These are phyloP conservation scores for Acanthiza pusilla DNA, from an alignment of 2,797 vertebrate species.

Conservation along the genomic window DNA sequence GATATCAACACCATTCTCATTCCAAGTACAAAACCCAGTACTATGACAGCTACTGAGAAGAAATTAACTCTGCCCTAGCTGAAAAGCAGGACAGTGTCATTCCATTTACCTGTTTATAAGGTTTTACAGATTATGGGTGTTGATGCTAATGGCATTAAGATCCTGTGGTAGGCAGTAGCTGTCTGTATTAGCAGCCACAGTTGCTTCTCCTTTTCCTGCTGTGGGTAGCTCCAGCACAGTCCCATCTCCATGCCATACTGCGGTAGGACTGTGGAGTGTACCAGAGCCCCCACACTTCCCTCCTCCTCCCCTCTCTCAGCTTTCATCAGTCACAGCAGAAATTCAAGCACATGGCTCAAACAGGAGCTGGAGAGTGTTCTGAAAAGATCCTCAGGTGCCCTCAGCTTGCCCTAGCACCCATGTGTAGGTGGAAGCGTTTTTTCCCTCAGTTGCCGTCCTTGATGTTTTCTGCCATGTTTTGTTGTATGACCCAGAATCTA, in stretches of 20 bases:
- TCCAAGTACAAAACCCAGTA: neutral
- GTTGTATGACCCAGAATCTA: neutral
- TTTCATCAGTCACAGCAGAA: neutral
- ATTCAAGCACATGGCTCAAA: neutral
- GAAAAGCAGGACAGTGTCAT: neutral
- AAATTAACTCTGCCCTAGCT: neutral
- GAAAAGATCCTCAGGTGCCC: neutral
- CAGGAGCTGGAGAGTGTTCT: neutral
- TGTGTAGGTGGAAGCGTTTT: accelerated
- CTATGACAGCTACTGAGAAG: neutral
- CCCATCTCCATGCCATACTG: accelerated
- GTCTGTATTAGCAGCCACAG: neutral
- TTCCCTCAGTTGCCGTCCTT: neutral
- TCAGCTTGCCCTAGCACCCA: neutral
- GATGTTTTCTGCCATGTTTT: neutral
- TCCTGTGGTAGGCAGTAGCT: too few species aligned
- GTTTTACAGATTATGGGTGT: neutral
- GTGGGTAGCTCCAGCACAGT: neutral
- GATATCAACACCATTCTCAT: neutral
- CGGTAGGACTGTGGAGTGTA: neutral
- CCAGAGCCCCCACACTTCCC: neutral
- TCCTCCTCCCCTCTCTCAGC: neutral
- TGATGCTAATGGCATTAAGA: accelerated
- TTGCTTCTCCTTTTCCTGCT: neutral
- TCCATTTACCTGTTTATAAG: neutral